Evolutionary conservation across 2,888 invertebrate genomes (phyloP).

Genomic region (Hedya salicella): DNA sequence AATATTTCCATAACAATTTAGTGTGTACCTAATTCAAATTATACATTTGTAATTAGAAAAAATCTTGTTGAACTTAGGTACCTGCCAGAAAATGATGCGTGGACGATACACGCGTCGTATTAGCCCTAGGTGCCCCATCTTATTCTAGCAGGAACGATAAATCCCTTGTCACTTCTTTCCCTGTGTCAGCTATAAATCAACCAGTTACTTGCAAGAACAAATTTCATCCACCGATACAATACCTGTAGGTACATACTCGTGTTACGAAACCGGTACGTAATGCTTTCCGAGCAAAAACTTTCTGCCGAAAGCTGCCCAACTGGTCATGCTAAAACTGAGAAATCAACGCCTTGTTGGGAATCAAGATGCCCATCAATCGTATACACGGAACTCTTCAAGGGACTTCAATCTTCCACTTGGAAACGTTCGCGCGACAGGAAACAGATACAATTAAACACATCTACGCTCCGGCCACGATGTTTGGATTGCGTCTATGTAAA

Average conservation of each 20-base stretch:
- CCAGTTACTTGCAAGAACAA: constrained; percentile 59
- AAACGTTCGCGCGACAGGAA: constrained; percentile 59
- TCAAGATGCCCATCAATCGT: constrained; percentile 50
- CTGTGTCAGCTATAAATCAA: constrained; percentile 54
- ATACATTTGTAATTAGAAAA: too few relatives aligned
- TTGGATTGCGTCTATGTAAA: constrained; percentile 49
- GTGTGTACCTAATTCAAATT: too few relatives aligned
- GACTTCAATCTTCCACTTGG: constrained; percentile 49
- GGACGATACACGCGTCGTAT: too few relatives aligned
- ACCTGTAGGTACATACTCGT: constrained; percentile 31
- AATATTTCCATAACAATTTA: not conserved
- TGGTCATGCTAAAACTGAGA: constrained; percentile 76
- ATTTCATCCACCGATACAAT: constrained; percentile 46
- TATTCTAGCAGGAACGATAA: constrained; percentile 1
- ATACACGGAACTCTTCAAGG: constrained; percentile 35
- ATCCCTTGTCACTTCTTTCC: not conserved
- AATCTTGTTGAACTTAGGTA: too few relatives aligned
- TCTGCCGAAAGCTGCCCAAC: constrained; percentile 75
- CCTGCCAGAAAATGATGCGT: too few relatives aligned
- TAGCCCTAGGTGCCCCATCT: not conserved
- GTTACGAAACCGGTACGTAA: constrained; percentile 67
- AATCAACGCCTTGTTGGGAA: constrained; percentile 72
- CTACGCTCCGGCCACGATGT: constrained; percentile 38
- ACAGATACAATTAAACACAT: constrained; percentile 54
- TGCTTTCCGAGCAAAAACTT: constrained; percentile 66